These are phyloP conservation scores for Latrodectus geometricus DNA, from an alignment of 1,140 invertebrate species.

Conservation along the genomic window DNA sequence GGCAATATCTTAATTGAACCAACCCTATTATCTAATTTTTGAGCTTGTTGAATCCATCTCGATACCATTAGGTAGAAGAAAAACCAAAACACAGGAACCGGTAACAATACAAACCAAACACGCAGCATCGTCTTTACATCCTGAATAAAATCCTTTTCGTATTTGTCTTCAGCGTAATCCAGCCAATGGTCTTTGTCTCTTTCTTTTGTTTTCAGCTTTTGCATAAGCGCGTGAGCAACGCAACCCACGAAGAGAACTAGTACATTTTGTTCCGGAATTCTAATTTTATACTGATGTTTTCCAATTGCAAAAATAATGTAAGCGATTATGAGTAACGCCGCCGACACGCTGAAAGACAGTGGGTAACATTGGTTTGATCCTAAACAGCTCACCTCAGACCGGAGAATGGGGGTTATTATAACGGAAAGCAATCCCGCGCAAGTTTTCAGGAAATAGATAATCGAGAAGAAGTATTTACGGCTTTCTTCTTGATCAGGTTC, in stretches of 20 bases:
- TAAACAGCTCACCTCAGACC: constrained; percentile 66
- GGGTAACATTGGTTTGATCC: constrained; percentile 68
- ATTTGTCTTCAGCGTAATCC: constrained; percentile 80
- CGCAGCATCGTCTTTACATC: constrained; percentile 82
- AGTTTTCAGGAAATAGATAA: constrained; percentile 70
- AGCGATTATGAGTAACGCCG: constrained; percentile 65
- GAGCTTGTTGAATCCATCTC: constrained; percentile 94
- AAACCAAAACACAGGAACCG: constrained; percentile 91
- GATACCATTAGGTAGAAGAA: constrained; percentile 90
- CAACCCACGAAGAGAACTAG: constrained; percentile 81
- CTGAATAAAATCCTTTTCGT: constrained; percentile 75
- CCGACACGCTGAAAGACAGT: constrained; percentile 67
- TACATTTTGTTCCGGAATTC: constrained; percentile 83
- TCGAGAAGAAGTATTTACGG: constrained; percentile 64
- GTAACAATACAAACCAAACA: constrained; percentile 82
- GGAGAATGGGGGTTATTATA: constrained; percentile 60
- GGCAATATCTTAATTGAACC: constrained; percentile 76
- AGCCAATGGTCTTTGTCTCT: constrained; percentile 80
- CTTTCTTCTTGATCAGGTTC: constrained; percentile 67
- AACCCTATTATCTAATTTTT: constrained; percentile 85
- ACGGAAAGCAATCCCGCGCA: constrained; percentile 69
- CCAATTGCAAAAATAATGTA: constrained; percentile 82
- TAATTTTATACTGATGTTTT: constrained; percentile 80
- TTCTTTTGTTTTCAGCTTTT: constrained; percentile 31
- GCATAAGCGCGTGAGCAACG: constrained; percentile 69